Conservation (phyloP, 2,888 invertebrate genomes). For the Hemaris fuciformis region DNA sequence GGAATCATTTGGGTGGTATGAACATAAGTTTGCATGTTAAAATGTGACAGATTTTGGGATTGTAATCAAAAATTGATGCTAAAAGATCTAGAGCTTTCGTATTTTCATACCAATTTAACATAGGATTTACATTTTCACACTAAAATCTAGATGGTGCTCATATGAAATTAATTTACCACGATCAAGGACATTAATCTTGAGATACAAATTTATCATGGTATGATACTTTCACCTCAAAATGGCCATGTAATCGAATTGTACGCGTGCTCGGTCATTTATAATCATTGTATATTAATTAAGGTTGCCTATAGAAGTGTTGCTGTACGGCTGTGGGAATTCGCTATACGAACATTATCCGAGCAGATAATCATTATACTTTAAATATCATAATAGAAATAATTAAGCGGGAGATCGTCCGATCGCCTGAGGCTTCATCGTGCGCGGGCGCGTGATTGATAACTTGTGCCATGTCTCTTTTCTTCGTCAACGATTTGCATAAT, state of each 20-base stretch:
- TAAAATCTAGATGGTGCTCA: neutral
- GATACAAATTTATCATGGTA: neutral
- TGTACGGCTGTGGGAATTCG: conserved; percentile 68
- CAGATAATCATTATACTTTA: conserved; percentile 72
- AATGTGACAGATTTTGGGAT: neutral
- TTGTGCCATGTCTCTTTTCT: conserved; percentile 46
- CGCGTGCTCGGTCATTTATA: conserved; percentile 12
- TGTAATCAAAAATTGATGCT: neutral
- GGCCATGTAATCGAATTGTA: neutral
- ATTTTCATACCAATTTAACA: no score
- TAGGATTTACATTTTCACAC: no score
- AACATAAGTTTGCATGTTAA: no score
- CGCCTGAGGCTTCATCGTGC: conserved; percentile 71
- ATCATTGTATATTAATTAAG: conserved; percentile 45
- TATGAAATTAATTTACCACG: neutral
- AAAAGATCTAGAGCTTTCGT: neutral
- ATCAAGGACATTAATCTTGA: neutral
- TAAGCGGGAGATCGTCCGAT: conserved; percentile 70
- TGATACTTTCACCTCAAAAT: neutral
- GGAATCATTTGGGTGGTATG: neutral
- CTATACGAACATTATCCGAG: conserved; percentile 50
- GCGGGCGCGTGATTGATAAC: conserved; percentile 79
- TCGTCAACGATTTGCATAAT: conserved; percentile 25
- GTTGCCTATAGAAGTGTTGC: conserved; percentile 40
- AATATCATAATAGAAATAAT: conserved; percentile 81